Evolutionary conservation across 2,888 invertebrate genomes (phyloP).

Genomic region (Nomada ferruginata): DNA sequence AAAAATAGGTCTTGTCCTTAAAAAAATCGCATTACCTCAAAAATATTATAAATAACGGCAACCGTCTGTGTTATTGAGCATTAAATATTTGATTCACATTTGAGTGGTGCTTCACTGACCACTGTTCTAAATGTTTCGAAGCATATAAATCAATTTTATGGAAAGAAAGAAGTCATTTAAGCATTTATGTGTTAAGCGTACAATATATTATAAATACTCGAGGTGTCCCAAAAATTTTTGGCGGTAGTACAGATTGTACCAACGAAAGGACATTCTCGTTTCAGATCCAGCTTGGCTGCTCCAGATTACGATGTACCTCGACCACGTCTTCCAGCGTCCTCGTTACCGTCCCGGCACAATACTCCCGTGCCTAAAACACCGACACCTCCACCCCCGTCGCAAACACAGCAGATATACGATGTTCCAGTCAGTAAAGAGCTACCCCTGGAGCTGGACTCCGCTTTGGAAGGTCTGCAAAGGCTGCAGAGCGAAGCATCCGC

Average conservation of each 20-base stretch:
- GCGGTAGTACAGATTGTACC: neutral
- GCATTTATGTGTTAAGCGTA: too few relatives aligned
- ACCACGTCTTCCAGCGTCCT: conserved; percentile 82
- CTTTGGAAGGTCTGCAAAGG: conserved; percentile 90
- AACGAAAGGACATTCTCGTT: conserved; percentile 3
- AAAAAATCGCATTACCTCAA: too few relatives aligned
- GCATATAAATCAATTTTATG: too few relatives aligned
- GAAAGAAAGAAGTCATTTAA: too few relatives aligned
- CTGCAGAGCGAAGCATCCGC: conserved; percentile 92
- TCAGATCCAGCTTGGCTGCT: conserved; percentile 85
- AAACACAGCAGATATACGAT: conserved; percentile 86
- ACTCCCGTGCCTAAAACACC: conserved; percentile 76
- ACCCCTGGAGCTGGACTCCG: conserved; percentile 90
- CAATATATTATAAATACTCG: too few relatives aligned
- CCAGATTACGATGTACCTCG: conserved; percentile 90
- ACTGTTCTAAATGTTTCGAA: too few relatives aligned
- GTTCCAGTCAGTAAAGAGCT: conserved; percentile 88
- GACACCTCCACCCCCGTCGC: conserved; percentile 76
- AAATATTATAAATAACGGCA: too few relatives aligned
- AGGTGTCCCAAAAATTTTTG: too few relatives aligned
- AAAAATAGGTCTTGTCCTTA: too few relatives aligned
- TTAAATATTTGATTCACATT: too few relatives aligned
- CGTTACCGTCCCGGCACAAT: conserved; percentile 77
- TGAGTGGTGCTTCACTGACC: too few relatives aligned
- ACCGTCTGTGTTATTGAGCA: too few relatives aligned